Conservation (phyloP, 2,888 invertebrate genomes). For the Willowsia nigromaculata region DNA sequence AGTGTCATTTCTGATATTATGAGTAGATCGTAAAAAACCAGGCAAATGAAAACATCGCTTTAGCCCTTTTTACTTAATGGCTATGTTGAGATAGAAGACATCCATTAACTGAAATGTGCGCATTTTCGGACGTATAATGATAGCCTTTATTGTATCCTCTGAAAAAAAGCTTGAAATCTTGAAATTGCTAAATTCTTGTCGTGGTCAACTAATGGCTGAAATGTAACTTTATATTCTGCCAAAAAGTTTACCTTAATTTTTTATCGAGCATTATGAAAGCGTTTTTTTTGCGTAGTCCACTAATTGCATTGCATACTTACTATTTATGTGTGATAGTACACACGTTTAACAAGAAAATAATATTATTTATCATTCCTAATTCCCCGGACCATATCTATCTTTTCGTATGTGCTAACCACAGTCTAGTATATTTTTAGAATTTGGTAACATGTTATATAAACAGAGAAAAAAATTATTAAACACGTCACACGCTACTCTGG, state of each 20-base stretch:
- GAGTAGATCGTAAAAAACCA: not conserved
- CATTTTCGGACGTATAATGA: not conserved
- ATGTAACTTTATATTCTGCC: not conserved
- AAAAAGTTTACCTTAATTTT: too few relatives aligned
- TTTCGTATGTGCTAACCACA: too few relatives aligned
- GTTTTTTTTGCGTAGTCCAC: too few relatives aligned
- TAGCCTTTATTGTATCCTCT: not conserved
- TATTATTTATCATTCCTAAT: too few relatives aligned
- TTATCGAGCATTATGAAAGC: too few relatives aligned
- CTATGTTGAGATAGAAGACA: not conserved
- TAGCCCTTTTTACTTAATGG: not conserved
- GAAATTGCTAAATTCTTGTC: not conserved
- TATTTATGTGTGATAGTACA: too few relatives aligned
- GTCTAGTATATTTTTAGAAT: too few relatives aligned
- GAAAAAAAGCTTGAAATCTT: not conserved
- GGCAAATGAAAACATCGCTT: not conserved
- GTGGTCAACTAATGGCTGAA: not conserved
- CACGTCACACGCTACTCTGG: not conserved
- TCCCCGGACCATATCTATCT: too few relatives aligned
- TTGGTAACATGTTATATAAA: too few relatives aligned
- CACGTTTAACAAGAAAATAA: too few relatives aligned
- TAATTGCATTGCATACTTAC: too few relatives aligned
- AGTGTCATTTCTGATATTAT: not conserved
- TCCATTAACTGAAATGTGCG: not conserved
- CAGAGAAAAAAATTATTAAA: not conserved